These are phyloP conservation scores for Mastomys natalensis DNA, from an alignment of 2,113 vertebrate species.

Conservation along the genomic window DNA sequence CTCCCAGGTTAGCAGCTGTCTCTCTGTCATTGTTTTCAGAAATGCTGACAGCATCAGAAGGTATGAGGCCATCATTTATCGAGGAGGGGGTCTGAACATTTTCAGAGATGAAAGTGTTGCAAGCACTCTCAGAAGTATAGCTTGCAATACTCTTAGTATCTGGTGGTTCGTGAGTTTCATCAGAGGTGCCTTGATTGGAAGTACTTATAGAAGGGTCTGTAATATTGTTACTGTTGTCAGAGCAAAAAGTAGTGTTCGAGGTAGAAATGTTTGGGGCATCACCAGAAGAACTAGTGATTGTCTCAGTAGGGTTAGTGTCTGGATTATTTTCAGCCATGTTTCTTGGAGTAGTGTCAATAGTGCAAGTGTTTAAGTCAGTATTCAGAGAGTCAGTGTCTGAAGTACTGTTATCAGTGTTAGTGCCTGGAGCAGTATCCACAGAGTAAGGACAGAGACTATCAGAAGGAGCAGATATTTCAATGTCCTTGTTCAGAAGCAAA, in stretches of 20 bases:
- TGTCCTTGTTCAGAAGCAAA: slow-evolving; percentile 36
- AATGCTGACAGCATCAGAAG: slow-evolving; percentile 36
- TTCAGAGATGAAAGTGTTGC: neutral
- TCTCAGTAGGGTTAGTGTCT: neutral
- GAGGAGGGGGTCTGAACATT: neutral
- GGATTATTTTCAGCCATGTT: neutral
- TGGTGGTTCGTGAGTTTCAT: neutral
- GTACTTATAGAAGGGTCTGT: neutral
- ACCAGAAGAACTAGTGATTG: slow-evolving; percentile 8
- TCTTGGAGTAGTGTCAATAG: neutral
- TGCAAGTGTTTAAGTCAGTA: neutral
- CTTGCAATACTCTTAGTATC: neutral
- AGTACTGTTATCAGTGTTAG: neutral
- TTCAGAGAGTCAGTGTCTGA: neutral
- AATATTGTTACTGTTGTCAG: neutral
- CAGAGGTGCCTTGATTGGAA: neutral
- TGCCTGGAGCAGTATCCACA: neutral
- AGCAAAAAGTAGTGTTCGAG: neutral
- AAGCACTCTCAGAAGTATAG: neutral
- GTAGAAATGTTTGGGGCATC: neutral
- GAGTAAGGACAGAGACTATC: neutral
- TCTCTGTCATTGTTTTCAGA: slow-evolving; percentile 83
- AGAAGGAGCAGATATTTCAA: slow-evolving; percentile 6
- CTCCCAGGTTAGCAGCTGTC: slow-evolving; percentile 80
- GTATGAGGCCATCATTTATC: slow-evolving; percentile 76